Conservation (phyloP, 1,140 invertebrate species). For the Protaetia brevitarsis region DNA sequence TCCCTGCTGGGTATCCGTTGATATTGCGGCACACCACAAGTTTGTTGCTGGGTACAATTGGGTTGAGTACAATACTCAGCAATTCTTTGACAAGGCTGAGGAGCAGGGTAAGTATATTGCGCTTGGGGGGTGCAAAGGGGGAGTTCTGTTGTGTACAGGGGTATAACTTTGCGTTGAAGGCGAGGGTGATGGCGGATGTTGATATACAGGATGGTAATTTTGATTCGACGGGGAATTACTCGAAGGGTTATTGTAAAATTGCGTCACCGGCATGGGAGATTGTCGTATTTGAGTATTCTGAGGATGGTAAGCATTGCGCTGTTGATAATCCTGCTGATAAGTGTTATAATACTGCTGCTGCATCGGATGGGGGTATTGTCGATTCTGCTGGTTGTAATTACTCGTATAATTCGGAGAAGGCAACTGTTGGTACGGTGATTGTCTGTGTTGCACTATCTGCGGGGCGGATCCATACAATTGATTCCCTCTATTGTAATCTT, state of each 20-base stretch:
- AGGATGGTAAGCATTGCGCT: not conserved
- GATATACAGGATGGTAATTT: conserved; percentile 27
- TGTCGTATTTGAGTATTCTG: conserved; percentile 28
- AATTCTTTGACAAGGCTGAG: conserved; percentile 31
- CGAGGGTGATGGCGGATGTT: conserved; percentile 42
- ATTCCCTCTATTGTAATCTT: not conserved
- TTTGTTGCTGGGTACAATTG: conserved; percentile 29
- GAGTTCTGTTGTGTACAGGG: not conserved
- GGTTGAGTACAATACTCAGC: conserved; percentile 5
- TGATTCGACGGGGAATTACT: not conserved
- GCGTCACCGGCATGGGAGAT: conserved; percentile 27
- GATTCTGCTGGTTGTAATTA: conserved; percentile 10
- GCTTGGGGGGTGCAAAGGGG: not conserved
- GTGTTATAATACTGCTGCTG: conserved; percentile 1
- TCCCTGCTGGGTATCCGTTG: conserved; percentile 33
- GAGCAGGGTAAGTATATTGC: not conserved
- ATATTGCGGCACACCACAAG: conserved; percentile 30
- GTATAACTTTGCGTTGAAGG: conserved; percentile 30
- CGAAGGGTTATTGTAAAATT: not conserved
- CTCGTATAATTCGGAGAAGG: not conserved
- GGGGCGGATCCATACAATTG: conserved; percentile 11
- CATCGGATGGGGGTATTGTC: not conserved
- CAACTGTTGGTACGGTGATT: conserved; percentile 6
- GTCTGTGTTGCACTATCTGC: conserved; percentile 7
- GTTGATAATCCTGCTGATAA: conserved; percentile 23